phyloP scores from a whole-genome alignment of 2,113 vertebrate species.

The Siphamia tubifer region DNA sequence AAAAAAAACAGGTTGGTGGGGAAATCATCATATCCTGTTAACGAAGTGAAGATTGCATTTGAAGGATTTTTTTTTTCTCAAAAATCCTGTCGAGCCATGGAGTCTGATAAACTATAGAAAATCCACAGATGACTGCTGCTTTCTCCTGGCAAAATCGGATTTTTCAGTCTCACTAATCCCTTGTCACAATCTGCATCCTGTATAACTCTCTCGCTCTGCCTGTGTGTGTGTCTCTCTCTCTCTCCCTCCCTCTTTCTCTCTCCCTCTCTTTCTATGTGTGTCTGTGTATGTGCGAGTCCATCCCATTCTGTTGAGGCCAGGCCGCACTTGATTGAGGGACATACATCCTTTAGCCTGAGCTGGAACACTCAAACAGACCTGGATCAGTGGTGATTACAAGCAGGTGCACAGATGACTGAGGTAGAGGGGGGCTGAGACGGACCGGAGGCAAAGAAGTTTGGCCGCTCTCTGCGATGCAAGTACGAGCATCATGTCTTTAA shows the following conservation, averaged over 20 bases:
- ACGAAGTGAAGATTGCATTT: conserved; percentile 76
- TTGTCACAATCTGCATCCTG: conserved; percentile 90
- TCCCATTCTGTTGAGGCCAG: conserved; percentile 77
- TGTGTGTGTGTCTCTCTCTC: conserved; percentile 27
- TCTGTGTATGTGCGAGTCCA: conserved; percentile 67
- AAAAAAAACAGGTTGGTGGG: conserved; percentile 22
- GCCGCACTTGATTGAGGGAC: conserved; percentile 68
- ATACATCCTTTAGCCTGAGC: conserved; percentile 45
- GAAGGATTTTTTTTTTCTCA: conserved; percentile 56
- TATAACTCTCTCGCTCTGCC: conserved; percentile 65
- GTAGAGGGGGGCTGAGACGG: conserved; percentile 49
- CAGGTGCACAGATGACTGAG: conserved; percentile 62
- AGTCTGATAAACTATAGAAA: conserved; percentile 88
- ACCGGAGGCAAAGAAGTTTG: conserved; percentile 56
- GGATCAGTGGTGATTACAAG: conserved; percentile 41
- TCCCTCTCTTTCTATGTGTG: conserved; percentile 56
- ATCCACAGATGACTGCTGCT: conserved; percentile 85
- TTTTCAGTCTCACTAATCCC: conserved; percentile 93
- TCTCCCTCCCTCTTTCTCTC: conserved; percentile 33
- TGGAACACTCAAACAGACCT: conserved; percentile 28
- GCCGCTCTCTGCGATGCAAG: conserved; percentile 30
- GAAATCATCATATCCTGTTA: conserved; percentile 58
- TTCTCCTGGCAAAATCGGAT: conserved; percentile 93
- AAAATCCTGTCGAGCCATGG: conserved; percentile 66
- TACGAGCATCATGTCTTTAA: conserved; percentile 57